phyloP scores from a whole-genome alignment of 2,797 vertebrate species.

The Pipistrellus pipistrellus region DNA sequence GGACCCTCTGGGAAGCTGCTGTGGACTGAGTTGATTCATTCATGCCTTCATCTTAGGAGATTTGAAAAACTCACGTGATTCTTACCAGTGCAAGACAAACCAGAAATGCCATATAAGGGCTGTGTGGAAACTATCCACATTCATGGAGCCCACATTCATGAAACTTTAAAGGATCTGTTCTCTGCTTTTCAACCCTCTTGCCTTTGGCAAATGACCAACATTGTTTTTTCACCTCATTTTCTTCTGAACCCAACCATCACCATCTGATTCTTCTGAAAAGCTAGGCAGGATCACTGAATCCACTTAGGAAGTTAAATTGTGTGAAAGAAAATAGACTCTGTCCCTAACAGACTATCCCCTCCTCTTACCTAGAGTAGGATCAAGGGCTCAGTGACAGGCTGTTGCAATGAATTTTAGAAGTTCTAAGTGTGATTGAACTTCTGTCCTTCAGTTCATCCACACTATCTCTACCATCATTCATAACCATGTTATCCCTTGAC shows the following conservation, averaged over 20 bases:
- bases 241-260: not conserved
- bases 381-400: no score
- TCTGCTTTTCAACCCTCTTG: not conserved
- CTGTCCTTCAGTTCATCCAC: no score
- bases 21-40: not conserved
- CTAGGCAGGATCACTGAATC: conserved; percentile 30
- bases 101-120: not conserved
- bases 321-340: not conserved
- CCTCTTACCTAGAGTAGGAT: not conserved
- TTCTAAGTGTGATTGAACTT: not conserved
- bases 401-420: not conserved
- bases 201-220: conserved; percentile 33
- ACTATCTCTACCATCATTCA: no score
- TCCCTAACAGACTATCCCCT: not conserved
- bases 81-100: not conserved
- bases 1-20: not conserved
- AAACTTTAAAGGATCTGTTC: not conserved
- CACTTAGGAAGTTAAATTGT: not conserved
- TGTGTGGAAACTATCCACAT: not conserved
- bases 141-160: fast-evolving
- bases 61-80: not conserved
- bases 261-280: conserved; percentile 21
- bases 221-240: conserved; percentile 9
- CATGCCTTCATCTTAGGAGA: conserved; percentile 11
- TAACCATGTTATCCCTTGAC: not conserved